phyloP scores from a whole-genome alignment of 2,113 vertebrate genomes.

The Hemibagrus wyckioides region DNA sequence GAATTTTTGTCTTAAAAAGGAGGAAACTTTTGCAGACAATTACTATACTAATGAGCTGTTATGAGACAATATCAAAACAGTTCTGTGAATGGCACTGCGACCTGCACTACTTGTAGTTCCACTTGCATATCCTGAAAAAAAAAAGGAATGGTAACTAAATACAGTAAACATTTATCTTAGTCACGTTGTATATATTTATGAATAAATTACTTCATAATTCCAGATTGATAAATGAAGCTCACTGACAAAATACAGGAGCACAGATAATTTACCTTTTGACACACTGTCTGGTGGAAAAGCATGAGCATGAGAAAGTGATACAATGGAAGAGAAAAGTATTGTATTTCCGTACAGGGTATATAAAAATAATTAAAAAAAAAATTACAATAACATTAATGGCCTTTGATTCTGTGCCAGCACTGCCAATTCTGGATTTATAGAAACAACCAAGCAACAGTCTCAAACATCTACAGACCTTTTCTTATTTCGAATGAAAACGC shows the following conservation, averaged over 20 bases:
- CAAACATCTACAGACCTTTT: conserved; percentile 55
- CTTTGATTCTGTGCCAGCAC: conserved; percentile 23
- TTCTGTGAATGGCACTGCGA: neutral
- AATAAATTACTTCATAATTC: neutral
- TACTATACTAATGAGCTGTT: neutral
- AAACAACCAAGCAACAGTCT: conserved; percentile 50
- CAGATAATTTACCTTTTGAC: neutral
- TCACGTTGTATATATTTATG: neutral
- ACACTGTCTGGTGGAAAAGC: conserved; percentile 18
- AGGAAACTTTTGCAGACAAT: neutral
- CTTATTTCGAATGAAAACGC: conserved; percentile 40
- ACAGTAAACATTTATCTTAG: neutral
- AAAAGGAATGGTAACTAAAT: neutral
- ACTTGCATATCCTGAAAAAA: too few species aligned
- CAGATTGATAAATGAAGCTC: neutral
- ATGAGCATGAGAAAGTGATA: neutral
- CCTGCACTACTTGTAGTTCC: neutral
- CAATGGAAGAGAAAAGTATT: neutral
- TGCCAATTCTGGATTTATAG: conserved; percentile 1
- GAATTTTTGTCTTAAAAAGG: neutral
- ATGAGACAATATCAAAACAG: neutral
- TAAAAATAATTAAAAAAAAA: neutral
- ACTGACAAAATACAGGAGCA: neutral
- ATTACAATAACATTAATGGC: neutral
- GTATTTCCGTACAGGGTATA: neutral